Evolutionary conservation across 2,113 vertebrate genomes (phyloP).

Genomic region (Pao palembangensis): DNA sequence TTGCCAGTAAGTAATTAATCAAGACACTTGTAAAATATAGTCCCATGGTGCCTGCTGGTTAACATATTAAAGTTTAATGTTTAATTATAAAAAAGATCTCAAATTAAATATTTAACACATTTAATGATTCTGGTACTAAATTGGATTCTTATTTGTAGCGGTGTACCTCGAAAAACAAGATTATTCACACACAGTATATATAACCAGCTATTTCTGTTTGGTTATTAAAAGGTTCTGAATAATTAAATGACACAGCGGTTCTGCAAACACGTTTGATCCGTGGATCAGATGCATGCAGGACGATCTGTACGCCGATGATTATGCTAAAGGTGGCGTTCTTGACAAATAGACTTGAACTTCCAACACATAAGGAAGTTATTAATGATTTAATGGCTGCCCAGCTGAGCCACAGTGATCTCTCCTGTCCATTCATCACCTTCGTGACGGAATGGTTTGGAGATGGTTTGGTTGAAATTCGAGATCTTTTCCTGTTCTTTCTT

Average conservation of each 20-base stretch:
- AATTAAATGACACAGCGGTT: not conserved
- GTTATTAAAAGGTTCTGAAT: not conserved
- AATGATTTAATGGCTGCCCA: conserved; percentile 41
- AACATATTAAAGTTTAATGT: conserved; percentile 73
- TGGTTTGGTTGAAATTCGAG: conserved; percentile 13
- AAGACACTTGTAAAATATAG: conserved; percentile 57
- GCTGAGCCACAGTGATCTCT: conserved; percentile 18
- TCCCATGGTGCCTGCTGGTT: conserved; percentile 55
- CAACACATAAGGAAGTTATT: conserved; percentile 33
- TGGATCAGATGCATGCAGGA: conserved; percentile 1
- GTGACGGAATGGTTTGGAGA: no score
- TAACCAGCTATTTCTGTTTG: not conserved
- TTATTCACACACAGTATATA: not conserved
- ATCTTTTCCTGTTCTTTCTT: not conserved
- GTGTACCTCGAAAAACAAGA: conserved; percentile 34
- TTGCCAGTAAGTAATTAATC: conserved; percentile 65
- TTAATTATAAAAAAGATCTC: conserved; percentile 70
- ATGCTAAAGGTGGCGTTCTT: conserved; percentile 12
- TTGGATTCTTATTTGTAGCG: conserved; percentile 32
- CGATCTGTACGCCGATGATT: conserved; percentile 16
- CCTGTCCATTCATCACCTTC: conserved; percentile 10
- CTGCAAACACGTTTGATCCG: not conserved
- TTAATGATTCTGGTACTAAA: conserved; percentile 58
- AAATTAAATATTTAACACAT: conserved; percentile 67
- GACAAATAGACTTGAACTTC: conserved; percentile 50